Conservation (phyloP, 2,888 invertebrate genomes). For the Pycnomerus fuliginosus region DNA sequence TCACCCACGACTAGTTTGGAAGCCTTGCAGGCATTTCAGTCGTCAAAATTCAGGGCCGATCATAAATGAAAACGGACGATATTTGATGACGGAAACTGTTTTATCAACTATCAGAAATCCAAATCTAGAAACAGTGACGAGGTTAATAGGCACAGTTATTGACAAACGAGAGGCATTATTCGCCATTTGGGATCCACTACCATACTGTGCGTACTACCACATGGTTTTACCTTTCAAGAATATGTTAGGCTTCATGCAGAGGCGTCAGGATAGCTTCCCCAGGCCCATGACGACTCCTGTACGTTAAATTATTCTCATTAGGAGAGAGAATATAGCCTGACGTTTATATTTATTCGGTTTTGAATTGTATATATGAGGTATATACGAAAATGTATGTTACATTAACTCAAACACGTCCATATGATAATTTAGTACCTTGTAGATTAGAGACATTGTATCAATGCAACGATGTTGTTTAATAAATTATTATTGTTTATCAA, state of each 20-base stretch:
- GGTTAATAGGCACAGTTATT: slow-evolving; percentile 66
- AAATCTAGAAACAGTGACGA: slow-evolving; percentile 57
- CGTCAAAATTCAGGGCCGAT: slow-evolving; percentile 57
- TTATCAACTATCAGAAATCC: slow-evolving; percentile 54
- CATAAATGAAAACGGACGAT: slow-evolving; percentile 54
- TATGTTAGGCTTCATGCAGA: slow-evolving; percentile 58
- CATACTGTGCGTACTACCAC: slow-evolving; percentile 84
- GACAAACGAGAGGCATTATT: slow-evolving; percentile 81
- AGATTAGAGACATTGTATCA: slow-evolving; percentile 42
- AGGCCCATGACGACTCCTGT: slow-evolving; percentile 49
- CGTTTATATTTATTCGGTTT: slow-evolving; percentile 8
- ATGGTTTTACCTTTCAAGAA: slow-evolving; percentile 70
- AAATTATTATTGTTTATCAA: slow-evolving; percentile 3
- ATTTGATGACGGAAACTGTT: slow-evolving; percentile 63
- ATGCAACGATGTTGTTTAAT: slow-evolving; percentile 26
- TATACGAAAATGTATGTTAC: slow-evolving; percentile 37
- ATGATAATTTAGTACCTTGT: slow-evolving; percentile 4
- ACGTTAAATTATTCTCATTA: slow-evolving; percentile 38
- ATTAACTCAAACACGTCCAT: slow-evolving; percentile 33
- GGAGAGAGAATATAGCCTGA: slow-evolving; percentile 49
- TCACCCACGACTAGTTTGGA: slow-evolving; percentile 65
- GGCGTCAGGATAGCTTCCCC: slow-evolving; percentile 51
- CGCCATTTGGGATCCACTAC: slow-evolving; percentile 81
- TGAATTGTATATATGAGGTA: slow-evolving; percentile 7
- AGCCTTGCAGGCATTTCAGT: slow-evolving; percentile 63